Evolutionary conservation across 2,888 invertebrate genomes (phyloP).

Genomic region (Antitype chi): DNA sequence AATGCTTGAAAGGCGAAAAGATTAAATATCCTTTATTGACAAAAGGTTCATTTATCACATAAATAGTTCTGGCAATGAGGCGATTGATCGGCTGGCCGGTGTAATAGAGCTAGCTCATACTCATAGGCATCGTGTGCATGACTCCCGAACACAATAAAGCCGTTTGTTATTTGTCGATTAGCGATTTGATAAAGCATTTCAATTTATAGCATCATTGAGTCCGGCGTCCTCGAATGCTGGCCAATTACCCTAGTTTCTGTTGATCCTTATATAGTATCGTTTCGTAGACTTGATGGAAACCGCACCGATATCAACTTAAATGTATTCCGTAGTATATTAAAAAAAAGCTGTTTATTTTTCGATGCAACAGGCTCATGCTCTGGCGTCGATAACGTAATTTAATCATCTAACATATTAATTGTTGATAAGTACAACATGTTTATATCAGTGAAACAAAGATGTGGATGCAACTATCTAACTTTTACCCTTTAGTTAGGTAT

Average conservation of each 20-base stretch:
- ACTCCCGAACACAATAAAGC: constrained; percentile 78
- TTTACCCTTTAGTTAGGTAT: constrained; percentile 8
- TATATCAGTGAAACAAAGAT: constrained; percentile 11
- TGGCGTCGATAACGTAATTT: constrained; percentile 7
- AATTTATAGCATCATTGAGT: constrained; percentile 87
- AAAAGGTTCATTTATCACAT: constrained; percentile 64
- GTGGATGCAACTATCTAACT: constrained; percentile 14
- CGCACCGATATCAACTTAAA: constrained; percentile 31
- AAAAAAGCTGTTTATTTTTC: constrained; percentile 32
- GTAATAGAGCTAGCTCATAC: constrained; percentile 76
- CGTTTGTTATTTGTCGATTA: constrained; percentile 84
- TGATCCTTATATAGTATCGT: constrained; percentile 68
- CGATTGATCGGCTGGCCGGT: constrained; percentile 67
- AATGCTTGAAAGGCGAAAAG: constrained; percentile 40
- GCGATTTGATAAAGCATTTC: constrained; percentile 84
- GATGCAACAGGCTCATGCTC: constrained; percentile 7
- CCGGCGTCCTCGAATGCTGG: constrained; percentile 73
- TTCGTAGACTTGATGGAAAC: constrained; percentile 57
- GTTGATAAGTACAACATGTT: neutral
- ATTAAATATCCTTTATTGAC: constrained; percentile 51
- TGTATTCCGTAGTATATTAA: constrained; percentile 18
- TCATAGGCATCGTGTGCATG: constrained; percentile 75
- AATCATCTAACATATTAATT: constrained; percentile 1
- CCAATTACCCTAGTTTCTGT: constrained; percentile 82
- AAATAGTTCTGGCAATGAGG: constrained; percentile 72